phyloP scores from a whole-genome alignment of 1,140 invertebrate species.

The Campoletis sonorensis region DNA sequence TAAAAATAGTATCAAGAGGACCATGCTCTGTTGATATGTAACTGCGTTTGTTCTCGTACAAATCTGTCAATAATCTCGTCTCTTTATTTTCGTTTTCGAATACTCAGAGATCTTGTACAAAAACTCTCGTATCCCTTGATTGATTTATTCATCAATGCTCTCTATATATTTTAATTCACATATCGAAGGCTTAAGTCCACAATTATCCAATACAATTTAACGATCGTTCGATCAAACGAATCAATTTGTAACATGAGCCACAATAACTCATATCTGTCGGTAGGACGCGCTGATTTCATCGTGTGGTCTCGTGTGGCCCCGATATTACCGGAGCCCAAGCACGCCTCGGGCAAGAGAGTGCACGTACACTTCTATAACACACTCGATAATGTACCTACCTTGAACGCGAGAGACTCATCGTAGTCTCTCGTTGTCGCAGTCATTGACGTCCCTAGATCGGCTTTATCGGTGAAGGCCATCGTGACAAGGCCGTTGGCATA shows the following conservation, averaged over 20 bases:
- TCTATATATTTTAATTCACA: background rate
- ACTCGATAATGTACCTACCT: conserved; percentile 38
- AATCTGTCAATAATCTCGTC: too few species aligned
- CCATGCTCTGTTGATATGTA: too few species aligned
- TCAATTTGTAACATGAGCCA: conserved; percentile 26
- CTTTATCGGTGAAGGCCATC: conserved; percentile 50
- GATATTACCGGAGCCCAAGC: background rate
- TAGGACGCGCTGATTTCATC: background rate
- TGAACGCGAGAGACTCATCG: conserved; percentile 37
- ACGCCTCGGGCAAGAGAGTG: conserved; percentile 16
- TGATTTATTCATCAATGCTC: background rate
- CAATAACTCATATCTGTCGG: conserved; percentile 34
- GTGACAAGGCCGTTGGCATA: conserved; percentile 21
- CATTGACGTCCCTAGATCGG: conserved; percentile 41
- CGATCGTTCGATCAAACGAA: conserved; percentile 17
- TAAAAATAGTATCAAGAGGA: too few species aligned
- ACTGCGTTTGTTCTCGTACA: too few species aligned
- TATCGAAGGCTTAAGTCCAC: background rate
- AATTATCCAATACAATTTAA: conserved; percentile 35
- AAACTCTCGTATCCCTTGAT: background rate
- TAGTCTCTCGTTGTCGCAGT: conserved; percentile 16
- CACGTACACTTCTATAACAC: conserved; percentile 29
- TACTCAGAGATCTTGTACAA: background rate
- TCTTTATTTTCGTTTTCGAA: background rate
- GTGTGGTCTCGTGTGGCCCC: background rate